Evolutionary conservation across 2,888 invertebrate species (phyloP).

Genomic region (Spisula solida): DNA sequence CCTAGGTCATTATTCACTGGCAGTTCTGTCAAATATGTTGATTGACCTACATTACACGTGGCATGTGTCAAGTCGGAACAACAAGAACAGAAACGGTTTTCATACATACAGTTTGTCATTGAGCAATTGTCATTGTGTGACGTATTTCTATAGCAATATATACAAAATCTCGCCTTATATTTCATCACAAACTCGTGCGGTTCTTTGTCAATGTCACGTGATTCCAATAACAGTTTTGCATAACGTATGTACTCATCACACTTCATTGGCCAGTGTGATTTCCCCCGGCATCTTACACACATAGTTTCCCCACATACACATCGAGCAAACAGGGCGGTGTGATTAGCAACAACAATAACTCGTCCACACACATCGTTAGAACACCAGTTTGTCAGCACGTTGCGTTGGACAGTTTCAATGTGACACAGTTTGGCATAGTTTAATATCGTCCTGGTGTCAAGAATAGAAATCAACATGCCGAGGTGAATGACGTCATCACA

Average conservation of each 20-base stretch:
- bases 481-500: neutral
- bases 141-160: conserved; percentile 12
- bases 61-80: conserved; percentile 21
- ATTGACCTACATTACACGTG: neutral
- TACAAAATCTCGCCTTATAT: conserved; percentile 22
- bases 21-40: neutral
- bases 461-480: conserved; percentile 11
- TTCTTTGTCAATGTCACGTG: conserved; percentile 21
- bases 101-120: neutral
- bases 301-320: conserved; percentile 24
- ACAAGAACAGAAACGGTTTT: neutral
- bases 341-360: neutral
- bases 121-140: neutral
- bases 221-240: conserved; percentile 3
- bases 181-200: conserved; percentile 31
- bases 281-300: conserved; percentile 18
- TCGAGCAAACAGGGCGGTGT: neutral
- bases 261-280: conserved; percentile 30
- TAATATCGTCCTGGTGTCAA: conserved; percentile 6
- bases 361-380: conserved; percentile 24
- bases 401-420: neutral
- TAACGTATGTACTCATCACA: conserved; percentile 8
- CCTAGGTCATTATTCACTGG: neutral
- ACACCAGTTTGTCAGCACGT: conserved; percentile 18
- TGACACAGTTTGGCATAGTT: neutral